Evolutionary conservation across 1,140 invertebrate species (phyloP), one percentile per base, ranked within the genome.

Genomic region (Agrilus planipennis): DNA sequence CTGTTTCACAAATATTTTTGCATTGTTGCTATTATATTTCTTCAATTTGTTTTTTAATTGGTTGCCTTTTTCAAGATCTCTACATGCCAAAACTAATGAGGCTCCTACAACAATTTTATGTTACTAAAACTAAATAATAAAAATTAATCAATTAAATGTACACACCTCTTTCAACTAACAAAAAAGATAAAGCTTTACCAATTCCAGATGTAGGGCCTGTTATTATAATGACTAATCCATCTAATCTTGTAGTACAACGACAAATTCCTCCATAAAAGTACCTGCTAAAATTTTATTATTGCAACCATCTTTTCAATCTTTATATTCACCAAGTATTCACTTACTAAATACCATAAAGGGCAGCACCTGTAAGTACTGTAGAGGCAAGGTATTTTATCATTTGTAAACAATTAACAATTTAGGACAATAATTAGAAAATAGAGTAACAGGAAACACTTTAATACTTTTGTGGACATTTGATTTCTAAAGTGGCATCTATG

Each of bases 161-260:
- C n/a, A 23, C 43, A 56, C 59, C 58, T 55, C 65, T 49, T 45
- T 54, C 54, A 14, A 61, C 68, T 22, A 71, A 51, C 49, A 69
- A 60, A 27, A 62, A 34, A 6, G 72, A 69, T 16, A 72, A 64
- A 21, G 67, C 69, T 53, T 68, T 69, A 5, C 76, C 76, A 45
- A 79, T 71, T 1, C 76, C 76, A 42, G 63, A 64, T 53, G 70
- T 77, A 9, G 66, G 73, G 12, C 76, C 76, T 7, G 75, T 77
- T 6, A 77, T 61, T 20, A 78, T 62, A 20, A 74, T 62, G n/a
- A 70, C 69, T 48, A 75, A 66, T 5, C 70, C 72, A 41, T 63
- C 52, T 25, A 69, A 43, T 12, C 51, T 41, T 29, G 51, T 53
- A 27, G 55, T 57, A 15, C 61, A 63, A 29, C 47, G 41, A 47